These are phyloP conservation scores for Conistra vaccinii DNA, from an alignment of 2,888 invertebrate species.

Conservation along the genomic window DNA sequence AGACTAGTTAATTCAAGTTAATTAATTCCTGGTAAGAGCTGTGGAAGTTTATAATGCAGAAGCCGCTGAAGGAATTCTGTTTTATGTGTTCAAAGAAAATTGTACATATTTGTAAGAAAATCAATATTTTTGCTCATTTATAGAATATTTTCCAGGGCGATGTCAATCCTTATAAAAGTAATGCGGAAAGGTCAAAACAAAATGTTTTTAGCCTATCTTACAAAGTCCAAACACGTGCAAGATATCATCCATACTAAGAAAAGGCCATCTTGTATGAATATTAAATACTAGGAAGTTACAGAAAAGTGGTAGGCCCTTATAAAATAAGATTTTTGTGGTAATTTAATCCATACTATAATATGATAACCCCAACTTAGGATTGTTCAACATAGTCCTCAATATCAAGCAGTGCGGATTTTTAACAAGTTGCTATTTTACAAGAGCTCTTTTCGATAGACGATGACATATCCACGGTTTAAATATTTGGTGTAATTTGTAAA, in stretches of 20 bases:
- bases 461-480: too few species aligned
- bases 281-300: background rate
- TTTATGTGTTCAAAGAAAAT: background rate
- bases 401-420: too few species aligned
- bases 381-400: too few species aligned
- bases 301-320: too few species aligned
- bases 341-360: background rate
- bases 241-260: background rate
- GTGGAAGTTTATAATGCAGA: background rate
- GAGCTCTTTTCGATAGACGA: too few species aligned
- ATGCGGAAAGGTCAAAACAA: background rate
- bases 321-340: background rate
- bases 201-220: background rate
- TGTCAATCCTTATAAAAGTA: slow-evolving; percentile 15
- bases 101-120: background rate
- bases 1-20: background rate
- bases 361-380: too few species aligned
- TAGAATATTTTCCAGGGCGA: background rate
- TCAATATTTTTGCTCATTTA: background rate
- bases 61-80: background rate
- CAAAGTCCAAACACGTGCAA: background rate
- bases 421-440: too few species aligned
- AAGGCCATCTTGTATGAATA: background rate
- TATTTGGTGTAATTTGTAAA: too few species aligned
- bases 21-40: background rate